Evolutionary conservation across 2,113 vertebrate genomes (phyloP).

Genomic region (cat (Felis catus)): F.catus_Fca126_mat1.0 CM031417.1:9574501-9575000

Average conservation of each 20-base stretch:
- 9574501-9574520: background rate
- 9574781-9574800: background rate
- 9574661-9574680: background rate
- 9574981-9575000: background rate
- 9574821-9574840: background rate
- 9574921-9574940: background rate
- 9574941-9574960: background rate
- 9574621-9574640: background rate
- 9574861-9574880: background rate
- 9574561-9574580: background rate
- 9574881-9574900: background rate
- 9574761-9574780: background rate
- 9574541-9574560: background rate
- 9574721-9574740: background rate
- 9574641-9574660: background rate
- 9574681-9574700: background rate
- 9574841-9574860: background rate
- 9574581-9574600: background rate
- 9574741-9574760: background rate
- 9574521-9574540: background rate
- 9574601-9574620: background rate
- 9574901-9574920: background rate
- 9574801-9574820: background rate
- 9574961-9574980: background rate
- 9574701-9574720: background rate